Percentiles rank a stretch among this genome's conserved stretches.
Evolutionary conservation across 2,113 vertebrate genomes (phyloP).

Genomic region (Hylia prasina): DNA sequence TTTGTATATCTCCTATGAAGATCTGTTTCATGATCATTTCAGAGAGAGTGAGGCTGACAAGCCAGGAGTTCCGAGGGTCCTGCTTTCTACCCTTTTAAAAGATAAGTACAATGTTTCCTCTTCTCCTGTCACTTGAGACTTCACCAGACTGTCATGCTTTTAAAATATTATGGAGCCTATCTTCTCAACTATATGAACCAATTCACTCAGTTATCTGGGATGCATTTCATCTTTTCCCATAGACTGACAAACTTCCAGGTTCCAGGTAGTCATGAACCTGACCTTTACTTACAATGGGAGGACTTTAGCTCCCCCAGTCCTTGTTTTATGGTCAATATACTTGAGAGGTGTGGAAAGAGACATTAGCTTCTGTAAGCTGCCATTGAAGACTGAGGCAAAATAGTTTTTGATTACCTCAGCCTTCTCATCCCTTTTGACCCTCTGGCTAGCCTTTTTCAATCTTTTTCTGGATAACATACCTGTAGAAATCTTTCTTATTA

Average conservation of each 20-base stretch:
- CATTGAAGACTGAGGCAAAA: not conserved
- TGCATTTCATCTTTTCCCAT: not conserved
- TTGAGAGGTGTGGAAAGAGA: not conserved
- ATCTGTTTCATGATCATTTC: not conserved
- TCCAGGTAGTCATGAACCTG: not conserved
- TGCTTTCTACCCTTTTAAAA: not conserved
- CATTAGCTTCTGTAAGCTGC: not conserved
- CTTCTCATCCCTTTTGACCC: not conserved
- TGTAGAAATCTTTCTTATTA: not conserved
- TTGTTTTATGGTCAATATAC: not conserved
- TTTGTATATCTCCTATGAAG: not conserved
- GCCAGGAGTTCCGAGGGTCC: not conserved
- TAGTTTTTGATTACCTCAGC: not conserved
- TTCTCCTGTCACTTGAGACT: not conserved
- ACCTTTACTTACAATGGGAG: not conserved
- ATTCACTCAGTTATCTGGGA: not conserved
- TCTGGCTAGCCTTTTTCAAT: not conserved
- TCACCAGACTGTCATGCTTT: not conserved
- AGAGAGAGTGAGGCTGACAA: not conserved
- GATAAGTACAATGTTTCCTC: not conserved
- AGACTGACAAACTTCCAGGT: not conserved
- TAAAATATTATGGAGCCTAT: not conserved
- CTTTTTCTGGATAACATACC: not conserved
- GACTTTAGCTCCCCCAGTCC: not conserved
- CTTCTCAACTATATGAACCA: not conserved